These are phyloP conservation scores for Triplophysa yarkandensis DNA, from an alignment of 2,797 vertebrate genomes.

Conservation along the genomic window DNA sequence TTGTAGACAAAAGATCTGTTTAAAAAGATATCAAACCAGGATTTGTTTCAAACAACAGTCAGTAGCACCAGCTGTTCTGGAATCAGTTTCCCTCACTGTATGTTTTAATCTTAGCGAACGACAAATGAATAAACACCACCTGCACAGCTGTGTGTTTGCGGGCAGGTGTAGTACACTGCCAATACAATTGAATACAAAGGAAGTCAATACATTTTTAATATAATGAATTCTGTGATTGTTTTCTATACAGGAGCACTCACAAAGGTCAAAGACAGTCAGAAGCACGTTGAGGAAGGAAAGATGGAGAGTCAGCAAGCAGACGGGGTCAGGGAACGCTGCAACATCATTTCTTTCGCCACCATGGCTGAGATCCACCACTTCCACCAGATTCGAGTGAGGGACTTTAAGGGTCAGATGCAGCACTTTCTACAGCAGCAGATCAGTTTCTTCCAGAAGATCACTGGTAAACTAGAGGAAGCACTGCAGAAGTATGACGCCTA, in stretches of 20 bases:
- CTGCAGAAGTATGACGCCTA: constrained; percentile 94
- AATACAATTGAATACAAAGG: not conserved
- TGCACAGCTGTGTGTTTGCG: not conserved
- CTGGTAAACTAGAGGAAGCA: constrained; percentile 92
- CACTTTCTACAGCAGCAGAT: constrained; percentile 96
- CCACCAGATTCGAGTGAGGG: constrained; percentile 92
- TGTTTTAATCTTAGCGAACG: not conserved
- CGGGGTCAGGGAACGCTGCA: constrained; percentile 92
- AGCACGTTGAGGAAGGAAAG: constrained; percentile 96
- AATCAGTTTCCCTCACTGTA: not conserved
- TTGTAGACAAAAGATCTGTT: constrained; percentile 7
- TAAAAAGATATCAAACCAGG: constrained; percentile 9
- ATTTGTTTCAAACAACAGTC: not conserved
- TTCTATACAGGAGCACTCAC: constrained; percentile 87
- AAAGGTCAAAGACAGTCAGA: constrained; percentile 96
- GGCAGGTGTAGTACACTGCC: not conserved
- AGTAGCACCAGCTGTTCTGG: not conserved
- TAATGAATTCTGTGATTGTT: no score
- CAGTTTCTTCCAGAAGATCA: constrained; percentile 94
- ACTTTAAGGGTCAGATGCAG: constrained; percentile 97
- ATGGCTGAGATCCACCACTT: constrained; percentile 98
- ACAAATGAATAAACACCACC: not conserved
- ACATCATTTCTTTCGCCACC: constrained; percentile 95
- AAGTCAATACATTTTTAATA: not conserved
- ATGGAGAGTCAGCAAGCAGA: constrained; percentile 91